phyloP scores from a whole-genome alignment of 2,888 invertebrate species.

The Acronicta psi region DNA sequence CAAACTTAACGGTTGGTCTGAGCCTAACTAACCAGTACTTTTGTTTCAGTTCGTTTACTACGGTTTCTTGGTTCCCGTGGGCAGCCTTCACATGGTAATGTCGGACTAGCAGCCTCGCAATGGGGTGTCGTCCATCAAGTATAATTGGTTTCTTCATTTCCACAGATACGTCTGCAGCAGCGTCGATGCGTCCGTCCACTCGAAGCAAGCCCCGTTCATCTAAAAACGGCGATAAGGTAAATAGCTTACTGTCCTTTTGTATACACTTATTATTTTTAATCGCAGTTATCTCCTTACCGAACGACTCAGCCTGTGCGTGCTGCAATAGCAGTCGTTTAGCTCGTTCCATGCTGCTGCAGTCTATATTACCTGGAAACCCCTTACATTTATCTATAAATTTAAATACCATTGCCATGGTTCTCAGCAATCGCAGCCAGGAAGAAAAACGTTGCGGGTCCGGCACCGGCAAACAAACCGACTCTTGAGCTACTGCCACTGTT shows the following conservation, averaged over 20 bases:
- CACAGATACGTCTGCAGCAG: not conserved
- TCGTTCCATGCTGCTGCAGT: constrained; percentile 1
- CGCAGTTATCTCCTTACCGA: not conserved
- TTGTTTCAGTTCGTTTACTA: constrained; percentile 5
- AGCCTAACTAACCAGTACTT: constrained; percentile 7
- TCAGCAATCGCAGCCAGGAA: constrained; percentile 5
- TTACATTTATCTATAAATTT: constrained; percentile 9
- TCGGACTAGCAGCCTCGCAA: not conserved
- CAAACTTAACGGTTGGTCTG: constrained; percentile 5
- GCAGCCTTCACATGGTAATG: constrained; percentile 2
- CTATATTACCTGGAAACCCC: not conserved
- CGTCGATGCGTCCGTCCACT: not conserved
- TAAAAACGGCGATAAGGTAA: constrained; percentile 2
- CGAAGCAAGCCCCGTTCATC: not conserved
- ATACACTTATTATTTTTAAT: not conserved
- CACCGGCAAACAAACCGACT: not conserved
- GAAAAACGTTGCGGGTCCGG: constrained; percentile 6
- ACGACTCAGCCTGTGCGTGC: not conserved
- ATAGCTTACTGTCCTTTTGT: not conserved
- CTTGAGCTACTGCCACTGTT: too few relatives aligned
- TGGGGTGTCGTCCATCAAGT: constrained; percentile 2
- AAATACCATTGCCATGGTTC: not conserved
- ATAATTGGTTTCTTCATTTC: constrained; percentile 3
- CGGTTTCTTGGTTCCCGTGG: constrained; percentile 7
- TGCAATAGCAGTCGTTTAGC: constrained; percentile 1